phyloP scores from a whole-genome alignment of 2,113 vertebrate species.

The Calidris pygmaea region DNA sequence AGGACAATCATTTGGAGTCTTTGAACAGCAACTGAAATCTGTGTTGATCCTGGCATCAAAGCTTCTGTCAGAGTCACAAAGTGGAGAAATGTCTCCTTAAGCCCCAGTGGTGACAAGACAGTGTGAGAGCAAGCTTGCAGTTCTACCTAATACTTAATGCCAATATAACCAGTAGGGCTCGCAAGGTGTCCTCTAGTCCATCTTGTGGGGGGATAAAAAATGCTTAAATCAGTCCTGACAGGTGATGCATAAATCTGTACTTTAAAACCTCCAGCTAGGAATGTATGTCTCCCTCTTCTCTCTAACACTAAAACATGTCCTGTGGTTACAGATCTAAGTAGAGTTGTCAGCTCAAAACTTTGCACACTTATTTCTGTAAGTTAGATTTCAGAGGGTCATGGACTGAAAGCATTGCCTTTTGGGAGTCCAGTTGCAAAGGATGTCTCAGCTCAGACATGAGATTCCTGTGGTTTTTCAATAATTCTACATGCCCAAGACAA shows the following conservation, averaged over 20 bases:
- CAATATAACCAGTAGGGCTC: neutral
- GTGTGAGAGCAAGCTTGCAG: neutral
- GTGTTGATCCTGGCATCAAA: neutral
- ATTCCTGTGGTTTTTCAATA: constrained; percentile 49
- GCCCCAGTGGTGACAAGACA: neutral
- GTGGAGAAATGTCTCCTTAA: neutral
- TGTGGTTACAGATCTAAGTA: neutral
- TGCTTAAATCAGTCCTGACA: neutral
- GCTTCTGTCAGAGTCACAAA: neutral
- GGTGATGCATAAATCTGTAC: neutral
- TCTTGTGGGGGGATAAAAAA: neutral
- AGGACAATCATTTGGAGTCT: neutral
- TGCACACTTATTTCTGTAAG: neutral
- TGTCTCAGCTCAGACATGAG: neutral
- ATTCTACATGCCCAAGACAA: neutral
- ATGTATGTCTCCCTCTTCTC: neutral
- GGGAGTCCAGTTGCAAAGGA: neutral
- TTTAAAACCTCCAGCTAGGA: neutral
- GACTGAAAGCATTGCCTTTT: neutral
- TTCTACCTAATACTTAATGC: neutral
- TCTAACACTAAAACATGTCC: neutral
- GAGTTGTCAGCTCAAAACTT: neutral
- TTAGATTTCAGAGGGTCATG: neutral
- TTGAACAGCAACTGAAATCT: neutral
- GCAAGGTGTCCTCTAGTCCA: neutral